These are phyloP conservation scores for Bradypus variegatus DNA, from an alignment of 2,797 vertebrate species.

Conservation along the genomic window DNA sequence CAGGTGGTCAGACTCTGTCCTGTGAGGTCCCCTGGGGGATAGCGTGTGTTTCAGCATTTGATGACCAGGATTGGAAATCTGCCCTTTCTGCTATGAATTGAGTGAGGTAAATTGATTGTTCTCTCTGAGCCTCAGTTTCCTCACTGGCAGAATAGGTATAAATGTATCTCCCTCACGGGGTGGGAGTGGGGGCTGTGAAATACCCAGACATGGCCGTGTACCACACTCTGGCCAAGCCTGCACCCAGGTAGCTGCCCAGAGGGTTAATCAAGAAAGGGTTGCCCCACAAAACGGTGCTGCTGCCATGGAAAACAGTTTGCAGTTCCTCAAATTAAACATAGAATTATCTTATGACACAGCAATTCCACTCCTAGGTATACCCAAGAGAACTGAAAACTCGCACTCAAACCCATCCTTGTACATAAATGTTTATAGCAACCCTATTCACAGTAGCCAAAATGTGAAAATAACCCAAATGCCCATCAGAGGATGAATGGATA, in stretches of 20 bases:
- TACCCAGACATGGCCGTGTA: background rate
- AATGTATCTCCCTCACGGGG: background rate
- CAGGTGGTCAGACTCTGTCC: background rate
- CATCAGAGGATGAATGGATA: too few species aligned
- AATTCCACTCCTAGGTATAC: too few species aligned
- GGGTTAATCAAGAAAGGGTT: background rate
- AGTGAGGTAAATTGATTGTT: background rate
- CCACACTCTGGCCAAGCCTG: background rate
- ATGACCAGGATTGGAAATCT: background rate
- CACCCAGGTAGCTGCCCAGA: background rate
- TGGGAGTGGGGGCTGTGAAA: background rate
- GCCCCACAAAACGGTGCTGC: too few species aligned
- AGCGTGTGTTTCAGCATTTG: rapidly evolving
- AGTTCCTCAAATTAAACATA: too few species aligned
- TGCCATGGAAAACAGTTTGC: too few species aligned
- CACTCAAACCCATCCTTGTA: too few species aligned
- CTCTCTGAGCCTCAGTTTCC: background rate
- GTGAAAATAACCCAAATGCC: too few species aligned
- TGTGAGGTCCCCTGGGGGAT: background rate
- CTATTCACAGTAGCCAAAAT: too few species aligned
- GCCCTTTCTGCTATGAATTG: rapidly evolving
- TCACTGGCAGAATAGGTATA: background rate
- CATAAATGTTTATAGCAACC: too few species aligned
- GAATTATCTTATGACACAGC: too few species aligned
- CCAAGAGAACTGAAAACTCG: too few species aligned